Evolutionary conservation across 2,113 vertebrate species (phyloP).

Genomic region (Hippocampus guttulatus): DNA sequence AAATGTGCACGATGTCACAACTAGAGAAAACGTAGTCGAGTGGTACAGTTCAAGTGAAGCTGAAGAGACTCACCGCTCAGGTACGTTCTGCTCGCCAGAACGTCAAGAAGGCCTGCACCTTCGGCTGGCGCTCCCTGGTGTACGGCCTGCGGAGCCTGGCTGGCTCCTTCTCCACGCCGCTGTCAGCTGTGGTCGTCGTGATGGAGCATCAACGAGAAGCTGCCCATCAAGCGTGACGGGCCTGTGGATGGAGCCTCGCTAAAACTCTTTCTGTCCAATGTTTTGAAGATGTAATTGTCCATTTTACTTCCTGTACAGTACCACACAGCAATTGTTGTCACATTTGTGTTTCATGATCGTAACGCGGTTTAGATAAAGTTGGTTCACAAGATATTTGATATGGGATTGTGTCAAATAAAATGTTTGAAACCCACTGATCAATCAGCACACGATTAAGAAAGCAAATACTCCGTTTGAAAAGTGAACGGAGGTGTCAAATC

Average conservation of each 20-base stretch:
- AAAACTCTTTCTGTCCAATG: not conserved
- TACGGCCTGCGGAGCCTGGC: constrained; percentile 80
- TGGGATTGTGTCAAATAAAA: not conserved
- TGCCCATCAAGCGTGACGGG: constrained; percentile 36
- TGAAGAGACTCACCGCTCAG: not conserved
- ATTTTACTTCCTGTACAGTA: not conserved
- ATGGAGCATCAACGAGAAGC: constrained; percentile 30
- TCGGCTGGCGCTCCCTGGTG: constrained; percentile 82
- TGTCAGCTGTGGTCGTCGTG: constrained; percentile 65
- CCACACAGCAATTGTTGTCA: not conserved
- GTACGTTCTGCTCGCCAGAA: constrained; percentile 70
- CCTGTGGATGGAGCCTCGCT: not conserved
- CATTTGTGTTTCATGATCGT: not conserved
- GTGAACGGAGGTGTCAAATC: too few relatives aligned
- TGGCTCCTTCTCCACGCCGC: constrained; percentile 67
- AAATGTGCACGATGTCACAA: too few relatives aligned
- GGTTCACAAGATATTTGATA: not conserved
- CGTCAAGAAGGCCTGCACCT: constrained; percentile 76
- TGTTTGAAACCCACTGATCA: not conserved
- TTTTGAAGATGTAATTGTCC: not conserved
- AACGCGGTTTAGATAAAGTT: not conserved
- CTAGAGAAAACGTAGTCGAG: too few relatives aligned
- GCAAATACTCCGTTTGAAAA: too few relatives aligned
- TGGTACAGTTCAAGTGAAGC: not conserved
- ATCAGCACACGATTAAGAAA: too few relatives aligned